These are phyloP conservation scores for Bimastos eiseni DNA, from an alignment of 2,888 invertebrate genomes.

Conservation along the genomic window DNA sequence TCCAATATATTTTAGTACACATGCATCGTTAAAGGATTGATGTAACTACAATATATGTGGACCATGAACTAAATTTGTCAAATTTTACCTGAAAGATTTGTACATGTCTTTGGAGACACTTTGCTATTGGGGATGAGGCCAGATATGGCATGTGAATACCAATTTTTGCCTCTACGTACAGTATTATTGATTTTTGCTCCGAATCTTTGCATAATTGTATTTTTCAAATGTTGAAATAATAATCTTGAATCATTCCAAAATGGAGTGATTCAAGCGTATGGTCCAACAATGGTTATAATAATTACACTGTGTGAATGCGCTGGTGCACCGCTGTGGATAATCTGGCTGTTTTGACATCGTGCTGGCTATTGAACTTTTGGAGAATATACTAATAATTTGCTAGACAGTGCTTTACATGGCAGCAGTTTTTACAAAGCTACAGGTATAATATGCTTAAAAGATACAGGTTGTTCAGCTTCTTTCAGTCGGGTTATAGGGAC, in stretches of 20 bases:
- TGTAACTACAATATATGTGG: background rate
- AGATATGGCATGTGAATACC: background rate
- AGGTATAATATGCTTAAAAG: background rate
- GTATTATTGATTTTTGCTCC: background rate
- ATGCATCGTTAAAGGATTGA: no score
- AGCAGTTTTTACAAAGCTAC: background rate
- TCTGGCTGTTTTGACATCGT: no score
- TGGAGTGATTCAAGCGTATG: no score
- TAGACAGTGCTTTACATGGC: no score
- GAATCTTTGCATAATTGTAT: background rate
- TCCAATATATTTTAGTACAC: no score
- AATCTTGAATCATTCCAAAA: background rate
- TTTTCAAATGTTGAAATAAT: background rate
- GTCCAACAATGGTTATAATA: background rate
- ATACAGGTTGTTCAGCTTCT: background rate
- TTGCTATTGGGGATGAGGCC: background rate
- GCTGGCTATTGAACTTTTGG: no score
- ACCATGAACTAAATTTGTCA: background rate
- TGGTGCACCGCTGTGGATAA: background rate
- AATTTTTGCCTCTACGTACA: background rate
- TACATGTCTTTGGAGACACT: background rate
- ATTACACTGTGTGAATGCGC: background rate
- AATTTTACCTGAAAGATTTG: background rate
- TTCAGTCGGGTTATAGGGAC: background rate
- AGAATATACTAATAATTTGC: no score